These are phyloP conservation scores for Fulica atra DNA, from an alignment of 2,113 vertebrate species.

Conservation along the genomic window DNA sequence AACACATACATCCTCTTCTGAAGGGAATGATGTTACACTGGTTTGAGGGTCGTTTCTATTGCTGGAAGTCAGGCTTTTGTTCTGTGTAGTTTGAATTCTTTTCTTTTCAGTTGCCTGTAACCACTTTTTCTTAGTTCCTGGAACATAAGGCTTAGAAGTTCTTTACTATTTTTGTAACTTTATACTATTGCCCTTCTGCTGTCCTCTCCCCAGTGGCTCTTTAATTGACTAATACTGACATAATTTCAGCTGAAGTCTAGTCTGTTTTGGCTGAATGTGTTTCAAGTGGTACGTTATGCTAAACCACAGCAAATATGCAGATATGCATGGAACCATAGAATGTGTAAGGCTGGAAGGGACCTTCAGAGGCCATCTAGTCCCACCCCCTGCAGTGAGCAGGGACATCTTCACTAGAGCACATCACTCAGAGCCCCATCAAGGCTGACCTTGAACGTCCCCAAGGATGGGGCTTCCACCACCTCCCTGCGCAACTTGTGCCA, in stretches of 20 bases:
- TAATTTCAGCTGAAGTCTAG: not conserved
- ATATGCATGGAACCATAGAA: too few species aligned
- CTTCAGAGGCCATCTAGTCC: too few species aligned
- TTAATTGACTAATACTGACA: not conserved
- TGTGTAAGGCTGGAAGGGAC: too few species aligned
- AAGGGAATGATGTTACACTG: not conserved
- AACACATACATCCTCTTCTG: not conserved
- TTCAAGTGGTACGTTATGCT: not conserved
- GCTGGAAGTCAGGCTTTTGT: not conserved
- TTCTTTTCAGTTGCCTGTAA: not conserved
- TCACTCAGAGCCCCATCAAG: too few species aligned
- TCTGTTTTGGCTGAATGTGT: not conserved
- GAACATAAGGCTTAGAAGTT: not conserved
- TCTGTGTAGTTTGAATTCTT: not conserved
- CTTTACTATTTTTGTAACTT: not conserved
- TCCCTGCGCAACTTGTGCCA: too few species aligned
- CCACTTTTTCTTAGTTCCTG: not conserved
- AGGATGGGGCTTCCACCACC: too few species aligned
- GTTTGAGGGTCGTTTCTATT: not conserved
- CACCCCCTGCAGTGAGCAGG: too few species aligned
- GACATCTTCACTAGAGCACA: too few species aligned
- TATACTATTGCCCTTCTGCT: not conserved
- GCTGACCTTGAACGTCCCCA: too few species aligned
- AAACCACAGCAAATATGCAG: not conserved
- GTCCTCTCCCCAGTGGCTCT: not conserved